Evolutionary conservation across 1,140 invertebrate species (phyloP), one percentile per base, ranked within the genome.

Genomic region (Nymphalis io): DNA sequence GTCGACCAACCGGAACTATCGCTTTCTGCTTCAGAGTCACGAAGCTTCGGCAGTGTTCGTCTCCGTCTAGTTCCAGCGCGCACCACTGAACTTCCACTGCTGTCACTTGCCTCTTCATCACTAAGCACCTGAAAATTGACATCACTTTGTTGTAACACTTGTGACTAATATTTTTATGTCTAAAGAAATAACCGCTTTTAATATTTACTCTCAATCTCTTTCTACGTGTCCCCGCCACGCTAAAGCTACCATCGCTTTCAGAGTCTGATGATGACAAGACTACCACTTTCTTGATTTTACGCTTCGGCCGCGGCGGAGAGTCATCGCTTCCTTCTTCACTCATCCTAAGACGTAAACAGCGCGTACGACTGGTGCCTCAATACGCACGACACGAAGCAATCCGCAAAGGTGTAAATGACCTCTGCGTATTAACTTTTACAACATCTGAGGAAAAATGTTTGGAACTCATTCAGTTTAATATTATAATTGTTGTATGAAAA

Each of bases 391-490:
- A 91, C 88, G 87, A 89, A 91, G 84, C 84, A 72, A 81, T 73
- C 78, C 79, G 83, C 82, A 85, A 88, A 89, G 85, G 86, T 89
- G 86, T 88, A 88, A 87, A 88, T 85, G 85, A 88, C 87, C 87
- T 89, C 84, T 83, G 81, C 78, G 40, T 60, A 71, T 70, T 61
- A 72, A 77, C 69, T 76, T 78, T 81, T 70, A 74, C 68, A 71
- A 69, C 75, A 82, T 82, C 64, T 80, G 68, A 75, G 69, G 60
- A 70, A 57, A 70, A 69, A 70, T 60, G 78, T 72, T 68, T 72
- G 66, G 70, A 73, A 75, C 75, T 87, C 83, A 87, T 88, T 79
- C 78, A 84, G 77, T 75, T 74, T 76, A 79, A 59, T 74, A 76
- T 70, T 68, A 68, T 74, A 73, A 81, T 66, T 68, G 60, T 75